Conservation (phyloP, 2,113 vertebrate genomes). For the Dipodomys merriami region DNA sequence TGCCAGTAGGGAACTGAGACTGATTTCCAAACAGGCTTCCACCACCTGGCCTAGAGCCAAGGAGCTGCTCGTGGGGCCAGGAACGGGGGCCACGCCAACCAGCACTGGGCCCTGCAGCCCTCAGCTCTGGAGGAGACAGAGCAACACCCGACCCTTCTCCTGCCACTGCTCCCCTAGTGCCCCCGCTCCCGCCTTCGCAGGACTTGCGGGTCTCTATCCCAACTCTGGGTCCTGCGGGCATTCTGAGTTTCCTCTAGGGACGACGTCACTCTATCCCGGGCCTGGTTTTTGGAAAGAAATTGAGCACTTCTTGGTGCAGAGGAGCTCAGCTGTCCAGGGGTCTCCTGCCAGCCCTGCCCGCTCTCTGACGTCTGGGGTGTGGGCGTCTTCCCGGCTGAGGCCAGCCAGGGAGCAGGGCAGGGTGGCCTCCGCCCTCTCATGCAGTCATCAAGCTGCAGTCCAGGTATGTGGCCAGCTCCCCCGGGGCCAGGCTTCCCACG, state of each 20-base stretch:
- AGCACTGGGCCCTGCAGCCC: not conserved
- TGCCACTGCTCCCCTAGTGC: not conserved
- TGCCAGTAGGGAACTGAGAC: no score
- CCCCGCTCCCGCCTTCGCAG: not conserved
- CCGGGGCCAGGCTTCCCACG: not conserved
- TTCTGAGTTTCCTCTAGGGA: not conserved
- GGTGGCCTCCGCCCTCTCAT: slow-evolving; percentile 13
- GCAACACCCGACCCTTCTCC: accelerated
- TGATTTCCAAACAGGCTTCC: not conserved
- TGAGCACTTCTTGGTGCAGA: slow-evolving; percentile 54
- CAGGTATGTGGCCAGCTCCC: not conserved
- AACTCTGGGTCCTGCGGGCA: not conserved
- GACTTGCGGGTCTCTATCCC: not conserved
- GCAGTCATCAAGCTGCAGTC: not conserved
- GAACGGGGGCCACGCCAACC: not conserved
- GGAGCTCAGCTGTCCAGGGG: slow-evolving; percentile 2
- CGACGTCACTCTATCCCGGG: not conserved
- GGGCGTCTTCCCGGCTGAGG: not conserved
- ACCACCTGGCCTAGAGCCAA: not conserved
- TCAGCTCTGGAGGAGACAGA: not conserved
- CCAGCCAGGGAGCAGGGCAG: not conserved
- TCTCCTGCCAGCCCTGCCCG: slow-evolving; percentile 32
- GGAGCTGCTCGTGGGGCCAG: not conserved
- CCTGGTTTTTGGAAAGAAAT: slow-evolving; percentile 62
- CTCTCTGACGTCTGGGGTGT: slow-evolving; percentile 36